Conservation (phyloP, 1,140 invertebrate genomes). For the Calephelis virginiensis region DNA sequence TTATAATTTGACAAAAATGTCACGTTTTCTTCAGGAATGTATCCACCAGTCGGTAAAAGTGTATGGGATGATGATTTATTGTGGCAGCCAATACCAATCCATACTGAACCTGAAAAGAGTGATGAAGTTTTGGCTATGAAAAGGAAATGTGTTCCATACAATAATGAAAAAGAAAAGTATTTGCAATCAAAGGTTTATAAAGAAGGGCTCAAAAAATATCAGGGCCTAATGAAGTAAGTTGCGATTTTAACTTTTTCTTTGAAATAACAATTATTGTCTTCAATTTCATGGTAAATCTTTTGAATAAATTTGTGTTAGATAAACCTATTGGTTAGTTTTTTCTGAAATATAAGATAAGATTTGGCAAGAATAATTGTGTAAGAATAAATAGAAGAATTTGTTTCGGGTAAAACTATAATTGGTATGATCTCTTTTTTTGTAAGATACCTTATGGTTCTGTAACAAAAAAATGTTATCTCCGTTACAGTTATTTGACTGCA, state of each 20-base stretch:
- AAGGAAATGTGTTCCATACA: conserved; percentile 83
- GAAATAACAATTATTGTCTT: background rate
- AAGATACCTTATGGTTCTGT: too few relatives aligned
- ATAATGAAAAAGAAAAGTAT: conserved; percentile 79
- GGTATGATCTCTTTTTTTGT: too few relatives aligned
- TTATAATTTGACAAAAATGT: conserved; percentile 10
- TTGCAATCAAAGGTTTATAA: conserved; percentile 79
- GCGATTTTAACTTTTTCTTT: background rate
- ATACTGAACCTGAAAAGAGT: conserved; percentile 83
- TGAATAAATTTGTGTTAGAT: too few relatives aligned
- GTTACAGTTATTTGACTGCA: conserved; percentile 14
- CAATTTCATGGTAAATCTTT: background rate
- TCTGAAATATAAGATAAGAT: too few relatives aligned
- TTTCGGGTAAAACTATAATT: too few relatives aligned
- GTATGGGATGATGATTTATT: conserved; percentile 84
- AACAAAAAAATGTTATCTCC: background rate
- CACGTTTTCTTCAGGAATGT: conserved; percentile 74
- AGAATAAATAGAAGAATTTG: too few relatives aligned
- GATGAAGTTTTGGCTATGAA: conserved; percentile 85
- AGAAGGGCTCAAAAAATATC: conserved; percentile 80
- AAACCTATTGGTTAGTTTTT: too few relatives aligned
- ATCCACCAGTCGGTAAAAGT: conserved; percentile 80
- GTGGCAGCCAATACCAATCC: conserved; percentile 95
- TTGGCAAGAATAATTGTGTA: too few relatives aligned
- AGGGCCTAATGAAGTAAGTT: conserved; percentile 81